A percentile compares a stretch with the other conserved stretches of the same genome.
These are phyloP conservation scores for Metaphire vulgaris DNA, from an alignment of 1,140 invertebrate genomes.

Conservation along the genomic window DNA sequence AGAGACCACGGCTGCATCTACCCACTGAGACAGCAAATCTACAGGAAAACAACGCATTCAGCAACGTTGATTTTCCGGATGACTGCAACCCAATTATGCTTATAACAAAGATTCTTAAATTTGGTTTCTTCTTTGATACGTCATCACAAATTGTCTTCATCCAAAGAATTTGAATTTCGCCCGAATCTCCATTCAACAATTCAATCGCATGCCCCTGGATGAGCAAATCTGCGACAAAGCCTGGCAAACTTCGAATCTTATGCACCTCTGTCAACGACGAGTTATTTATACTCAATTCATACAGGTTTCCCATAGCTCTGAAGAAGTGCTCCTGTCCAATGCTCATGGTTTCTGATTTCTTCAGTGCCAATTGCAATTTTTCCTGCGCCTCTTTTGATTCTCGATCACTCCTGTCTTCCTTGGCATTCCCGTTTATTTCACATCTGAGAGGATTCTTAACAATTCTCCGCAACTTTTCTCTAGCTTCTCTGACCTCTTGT, in stretches of 20 bases:
- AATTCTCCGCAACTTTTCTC: neutral
- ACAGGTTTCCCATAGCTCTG: neutral
- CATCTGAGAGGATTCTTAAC: neutral
- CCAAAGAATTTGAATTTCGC: conserved; percentile 2
- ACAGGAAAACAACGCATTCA: conserved; percentile 25
- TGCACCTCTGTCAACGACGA: neutral
- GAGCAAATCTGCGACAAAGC: neutral
- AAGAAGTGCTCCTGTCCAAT: neutral
- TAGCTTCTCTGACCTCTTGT: neutral
- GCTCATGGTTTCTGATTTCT: neutral
- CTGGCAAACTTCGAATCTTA: neutral
- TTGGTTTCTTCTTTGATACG: neutral
- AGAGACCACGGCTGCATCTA: conserved; percentile 27
- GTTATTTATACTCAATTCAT: neutral
- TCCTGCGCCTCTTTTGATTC: neutral
- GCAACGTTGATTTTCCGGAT: conserved; percentile 24
- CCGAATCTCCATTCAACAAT: conserved; percentile 11
- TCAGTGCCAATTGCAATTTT: neutral
- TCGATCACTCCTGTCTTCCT: neutral
- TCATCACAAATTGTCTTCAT: neutral
- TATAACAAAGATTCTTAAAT: conserved; percentile 10
- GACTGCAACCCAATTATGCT: conserved; percentile 24
- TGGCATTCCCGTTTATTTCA: neutral
- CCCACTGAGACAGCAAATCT: conserved; percentile 28
- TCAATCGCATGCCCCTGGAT: conserved; percentile 11